Evolutionary conservation across 2,113 vertebrate genomes (phyloP).

Genomic region (Entosphenus tridentatus): DNA sequence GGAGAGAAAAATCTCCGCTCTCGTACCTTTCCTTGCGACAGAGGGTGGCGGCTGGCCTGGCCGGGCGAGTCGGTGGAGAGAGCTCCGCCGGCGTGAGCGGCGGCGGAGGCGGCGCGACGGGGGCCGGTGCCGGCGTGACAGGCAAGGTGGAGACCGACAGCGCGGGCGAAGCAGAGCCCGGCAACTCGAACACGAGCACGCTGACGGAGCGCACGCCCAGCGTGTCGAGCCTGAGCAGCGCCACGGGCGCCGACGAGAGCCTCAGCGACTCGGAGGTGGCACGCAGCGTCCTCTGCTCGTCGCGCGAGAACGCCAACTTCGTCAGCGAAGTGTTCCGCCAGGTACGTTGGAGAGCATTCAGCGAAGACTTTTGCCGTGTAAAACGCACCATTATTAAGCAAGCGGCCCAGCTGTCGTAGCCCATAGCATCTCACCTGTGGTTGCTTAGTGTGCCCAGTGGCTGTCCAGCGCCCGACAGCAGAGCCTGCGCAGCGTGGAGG

Average conservation of each 20-base stretch:
- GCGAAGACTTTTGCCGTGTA: too few relatives aligned
- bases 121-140: too few relatives aligned
- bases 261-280: constrained; percentile 92
- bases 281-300: constrained; percentile 68
- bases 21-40: too few relatives aligned
- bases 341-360: constrained; percentile 25
- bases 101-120: constrained; percentile 16
- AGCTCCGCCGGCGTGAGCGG: constrained; percentile 25
- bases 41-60: constrained; percentile 73
- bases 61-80: constrained; percentile 40
- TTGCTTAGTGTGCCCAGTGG: too few relatives aligned
- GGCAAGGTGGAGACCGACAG: constrained; percentile 50
- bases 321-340: constrained; percentile 95
- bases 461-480: too few relatives aligned
- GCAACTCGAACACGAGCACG: constrained; percentile 84
- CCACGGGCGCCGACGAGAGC: constrained; percentile 63
- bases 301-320: constrained; percentile 83
- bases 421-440: too few relatives aligned
- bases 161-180: constrained; percentile 15
- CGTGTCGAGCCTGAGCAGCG: constrained; percentile 91
- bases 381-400: too few relatives aligned
- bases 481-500: too few relatives aligned
- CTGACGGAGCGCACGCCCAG: constrained; percentile 90
- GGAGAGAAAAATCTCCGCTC: too few relatives aligned
- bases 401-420: too few relatives aligned